Percentiles rank a stretch among this genome's conserved stretches.
Conservation (phyloP, 1,140 invertebrate genomes). For the Musca domestica region DNA sequence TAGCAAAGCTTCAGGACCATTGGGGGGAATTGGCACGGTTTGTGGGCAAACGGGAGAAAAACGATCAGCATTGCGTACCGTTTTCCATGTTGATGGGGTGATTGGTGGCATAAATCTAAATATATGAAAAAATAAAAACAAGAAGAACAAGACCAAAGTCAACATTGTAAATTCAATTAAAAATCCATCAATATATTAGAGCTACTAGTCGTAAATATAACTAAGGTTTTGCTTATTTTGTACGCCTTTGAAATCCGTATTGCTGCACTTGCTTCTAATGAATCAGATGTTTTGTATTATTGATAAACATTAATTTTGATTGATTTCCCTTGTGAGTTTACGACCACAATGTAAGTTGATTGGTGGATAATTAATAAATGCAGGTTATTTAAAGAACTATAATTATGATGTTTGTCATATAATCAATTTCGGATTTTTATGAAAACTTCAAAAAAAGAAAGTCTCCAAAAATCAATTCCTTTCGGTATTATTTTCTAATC, state of each 20-base stretch:
- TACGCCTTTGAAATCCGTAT: not conserved
- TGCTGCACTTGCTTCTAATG: not conserved
- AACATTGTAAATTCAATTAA: not conserved
- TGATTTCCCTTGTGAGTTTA: not conserved
- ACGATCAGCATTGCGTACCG: conserved; percentile 74
- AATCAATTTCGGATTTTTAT: not conserved
- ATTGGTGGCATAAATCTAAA: conserved; percentile 94
- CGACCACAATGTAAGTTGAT: not conserved
- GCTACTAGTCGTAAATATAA: not conserved
- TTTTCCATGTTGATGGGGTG: conserved; percentile 83
- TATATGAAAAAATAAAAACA: conserved; percentile 28
- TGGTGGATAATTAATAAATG: too few species aligned
- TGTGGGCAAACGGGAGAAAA: conserved; percentile 90
- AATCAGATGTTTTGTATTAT: conserved; percentile 1
- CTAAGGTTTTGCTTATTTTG: too few species aligned
- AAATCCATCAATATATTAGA: not conserved
- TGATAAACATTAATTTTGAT: not conserved
- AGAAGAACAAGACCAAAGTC: not conserved
- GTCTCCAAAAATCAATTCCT: too few species aligned
- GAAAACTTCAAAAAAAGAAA: not conserved
- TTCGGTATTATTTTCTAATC: too few species aligned
- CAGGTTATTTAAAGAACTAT: not conserved
- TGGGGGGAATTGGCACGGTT: conserved; percentile 66
- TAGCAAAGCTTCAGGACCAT: conserved; percentile 71
- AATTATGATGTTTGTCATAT: not conserved